These are phyloP conservation scores for Lithophane ornitopus DNA, from an alignment of 2,888 invertebrate species.

Conservation along the genomic window DNA sequence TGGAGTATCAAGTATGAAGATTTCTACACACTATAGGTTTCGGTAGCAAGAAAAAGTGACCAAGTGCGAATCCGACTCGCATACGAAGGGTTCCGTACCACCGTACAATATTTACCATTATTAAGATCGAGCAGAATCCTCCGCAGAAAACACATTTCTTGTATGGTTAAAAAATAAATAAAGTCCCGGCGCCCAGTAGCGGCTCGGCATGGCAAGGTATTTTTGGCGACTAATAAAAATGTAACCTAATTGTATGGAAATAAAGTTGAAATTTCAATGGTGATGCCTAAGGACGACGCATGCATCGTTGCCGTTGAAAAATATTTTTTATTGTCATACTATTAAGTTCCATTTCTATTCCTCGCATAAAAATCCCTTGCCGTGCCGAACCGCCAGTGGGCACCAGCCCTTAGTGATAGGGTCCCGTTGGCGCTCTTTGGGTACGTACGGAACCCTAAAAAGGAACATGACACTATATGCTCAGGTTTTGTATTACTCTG, in stretches of 20 bases:
- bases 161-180: too few relatives aligned
- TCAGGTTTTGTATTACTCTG: neutral
- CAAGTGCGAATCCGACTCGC: neutral
- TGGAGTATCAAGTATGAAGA: neutral
- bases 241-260: too few relatives aligned
- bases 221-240: too few relatives aligned
- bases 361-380: too few relatives aligned
- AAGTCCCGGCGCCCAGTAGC: too few relatives aligned
- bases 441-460: neutral
- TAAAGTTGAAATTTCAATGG: too few relatives aligned
- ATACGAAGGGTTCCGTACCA: neutral
- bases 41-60: neutral
- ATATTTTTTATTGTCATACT: too few relatives aligned
- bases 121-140: neutral
- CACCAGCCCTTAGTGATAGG: neutral
- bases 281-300: too few relatives aligned
- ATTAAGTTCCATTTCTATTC: too few relatives aligned
- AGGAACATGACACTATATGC: neutral
- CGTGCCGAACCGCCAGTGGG: too few relatives aligned
- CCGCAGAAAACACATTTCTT: neutral
- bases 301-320: too few relatives aligned
- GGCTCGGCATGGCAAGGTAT: too few relatives aligned
- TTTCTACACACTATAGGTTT: neutral
- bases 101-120: neutral
- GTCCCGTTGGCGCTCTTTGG: neutral